Base-by-base conservation (phyloP, 2,888 invertebrate genomes). In the Heteromyza rotundicornis region DNA sequence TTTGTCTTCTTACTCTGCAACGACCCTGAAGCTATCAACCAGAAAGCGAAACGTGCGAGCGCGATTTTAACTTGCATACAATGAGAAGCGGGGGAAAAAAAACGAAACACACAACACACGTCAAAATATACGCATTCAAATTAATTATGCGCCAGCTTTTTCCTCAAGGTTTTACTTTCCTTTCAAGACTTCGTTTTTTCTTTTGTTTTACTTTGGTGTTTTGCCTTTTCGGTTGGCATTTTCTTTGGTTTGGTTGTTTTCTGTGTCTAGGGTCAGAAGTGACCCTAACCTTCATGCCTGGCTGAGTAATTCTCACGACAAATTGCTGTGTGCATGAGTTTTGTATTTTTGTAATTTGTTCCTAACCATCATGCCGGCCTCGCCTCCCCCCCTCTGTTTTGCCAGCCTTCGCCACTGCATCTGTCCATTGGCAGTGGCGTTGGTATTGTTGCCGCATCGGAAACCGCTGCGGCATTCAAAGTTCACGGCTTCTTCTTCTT, bases 271-370 rank as follows among this genome's bases (percentile, higher is more conserved):
- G 58, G 58, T 53, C 47, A 50, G 23, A 16, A 16, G 40, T 54
- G 60, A 60, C 60, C 60, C 60, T 55, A 60, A 60, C 60, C 60
- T 60, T 60, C 55, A 60, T 40, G 60, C 55, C 16, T 35, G 49
- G 40, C 23, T 60, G 60, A 35, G 40, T 24, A 35, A 49, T 60
- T 60, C 60, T 55, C 60, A 60, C 55, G 60, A 55, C 40, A 50
- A 55, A 55, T 57, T 57, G 47, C 20, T 19, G 40, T n/a, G 17
- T 47, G 20, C 14, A 19, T 19, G 7, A 17, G 17, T 47, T 47
- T n/a, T n/a, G n/a, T n/a, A n/a, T n/a, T n/a, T n/a, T n/a, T n/a
- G n/a, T n/a, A n/a, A n/a, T n/a, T n/a, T n/a, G n/a, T n/a, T n/a
- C n/a, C n/a, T n/a, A n/a, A n/a, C n/a, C n/a, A n/a, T n/a, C n/a